Evolutionary conservation across 2,888 invertebrate genomes (phyloP).

Genomic region (Plagodis pulveraria): DNA sequence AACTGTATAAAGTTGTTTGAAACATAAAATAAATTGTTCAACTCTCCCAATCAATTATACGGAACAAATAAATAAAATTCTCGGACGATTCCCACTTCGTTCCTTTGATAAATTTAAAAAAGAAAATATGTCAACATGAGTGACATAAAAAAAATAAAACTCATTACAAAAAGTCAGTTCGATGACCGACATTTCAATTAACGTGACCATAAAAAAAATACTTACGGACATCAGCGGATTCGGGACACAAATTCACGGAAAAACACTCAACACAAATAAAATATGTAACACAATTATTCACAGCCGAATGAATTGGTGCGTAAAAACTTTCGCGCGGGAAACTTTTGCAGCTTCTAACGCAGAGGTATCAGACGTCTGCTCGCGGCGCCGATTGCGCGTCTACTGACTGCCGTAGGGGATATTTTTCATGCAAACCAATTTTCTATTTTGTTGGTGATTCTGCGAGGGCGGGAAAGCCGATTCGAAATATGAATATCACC

Average conservation of each 20-base stretch:
- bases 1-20: neutral
- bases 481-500: constrained; percentile 16
- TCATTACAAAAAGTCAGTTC: constrained; percentile 30
- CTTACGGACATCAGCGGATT: constrained; percentile 31
- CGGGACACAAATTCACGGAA: constrained; percentile 33
- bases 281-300: constrained; percentile 34
- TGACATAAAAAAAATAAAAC: constrained; percentile 28
- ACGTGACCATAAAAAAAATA: constrained; percentile 25
- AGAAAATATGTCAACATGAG: constrained; percentile 20
- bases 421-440: constrained; percentile 23
- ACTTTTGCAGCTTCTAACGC: constrained; percentile 13
- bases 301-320: constrained; percentile 33
- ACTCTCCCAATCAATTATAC: constrained; percentile 15
- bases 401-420: constrained; percentile 22
- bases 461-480: constrained; percentile 29
- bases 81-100: constrained; percentile 1
- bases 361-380: constrained; percentile 13
- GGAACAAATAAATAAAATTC: constrained; percentile 9
- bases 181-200: constrained; percentile 30
- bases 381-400: constrained; percentile 27
- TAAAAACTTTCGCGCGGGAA: constrained; percentile 38
- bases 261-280: constrained; percentile 31
- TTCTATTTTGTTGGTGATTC: constrained; percentile 17
- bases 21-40: constrained; percentile 10
- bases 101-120: constrained; percentile 20